Evolutionary conservation across 2,888 invertebrate genomes (phyloP).

Genomic region (Miltochrista miniata): DNA sequence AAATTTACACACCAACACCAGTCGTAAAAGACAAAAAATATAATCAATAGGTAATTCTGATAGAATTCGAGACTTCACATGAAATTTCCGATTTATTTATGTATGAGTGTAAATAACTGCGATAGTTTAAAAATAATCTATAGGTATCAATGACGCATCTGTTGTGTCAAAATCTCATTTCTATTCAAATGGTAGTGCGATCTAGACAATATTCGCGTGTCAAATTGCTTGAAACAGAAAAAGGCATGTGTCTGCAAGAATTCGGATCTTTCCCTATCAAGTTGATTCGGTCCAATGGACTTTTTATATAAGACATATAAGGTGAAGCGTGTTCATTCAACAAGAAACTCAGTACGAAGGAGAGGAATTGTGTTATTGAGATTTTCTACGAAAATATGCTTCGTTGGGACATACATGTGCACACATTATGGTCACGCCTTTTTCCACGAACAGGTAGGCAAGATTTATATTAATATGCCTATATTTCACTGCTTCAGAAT

Average conservation of each 20-base stretch:
- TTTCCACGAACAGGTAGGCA: too few species aligned
- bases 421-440: too few species aligned
- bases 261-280: slow-evolving; percentile 3
- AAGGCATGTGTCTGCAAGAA: slow-evolving; percentile 18
- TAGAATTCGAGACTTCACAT: too few species aligned
- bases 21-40: too few species aligned
- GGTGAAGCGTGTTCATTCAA: slow-evolving; percentile 14
- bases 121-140: too few species aligned
- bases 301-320: slow-evolving; percentile 21
- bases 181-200: slow-evolving; percentile 17
- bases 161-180: slow-evolving; percentile 19
- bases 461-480: too few species aligned
- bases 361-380: slow-evolving; percentile 13
- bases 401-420: too few species aligned
- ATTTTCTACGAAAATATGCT: slow-evolving; percentile 12
- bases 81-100: too few species aligned
- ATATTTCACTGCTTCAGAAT: too few species aligned
- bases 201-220: slow-evolving; percentile 18
- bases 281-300: slow-evolving; percentile 9
- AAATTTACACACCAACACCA: too few species aligned
- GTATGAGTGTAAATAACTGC: too few species aligned
- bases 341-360: slow-evolving; percentile 15
- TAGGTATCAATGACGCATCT: neutral
- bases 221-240: slow-evolving; percentile 22
- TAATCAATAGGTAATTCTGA: too few species aligned